These are phyloP conservation scores for Anhinga anhinga DNA, from an alignment of 2,113 vertebrate genomes.

Conservation along the genomic window DNA sequence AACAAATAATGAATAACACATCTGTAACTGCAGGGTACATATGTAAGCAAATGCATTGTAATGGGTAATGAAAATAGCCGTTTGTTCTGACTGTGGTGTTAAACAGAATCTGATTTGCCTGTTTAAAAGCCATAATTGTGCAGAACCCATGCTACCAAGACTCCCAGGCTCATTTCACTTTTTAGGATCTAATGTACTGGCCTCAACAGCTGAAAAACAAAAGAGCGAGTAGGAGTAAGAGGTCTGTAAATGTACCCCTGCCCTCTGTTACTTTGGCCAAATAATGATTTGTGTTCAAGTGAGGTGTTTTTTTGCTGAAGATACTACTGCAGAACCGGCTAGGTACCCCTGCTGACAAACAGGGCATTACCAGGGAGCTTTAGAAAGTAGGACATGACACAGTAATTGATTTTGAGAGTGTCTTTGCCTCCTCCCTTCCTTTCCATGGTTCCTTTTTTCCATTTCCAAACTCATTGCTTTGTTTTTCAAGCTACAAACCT, in stretches of 20 bases:
- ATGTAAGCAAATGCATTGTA: constrained; percentile 63
- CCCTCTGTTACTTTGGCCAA: constrained; percentile 60
- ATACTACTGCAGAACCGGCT: not conserved
- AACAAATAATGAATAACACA: constrained; percentile 51
- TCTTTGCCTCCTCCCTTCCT: not conserved
- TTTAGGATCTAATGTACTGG: constrained; percentile 65
- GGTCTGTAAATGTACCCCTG: not conserved
- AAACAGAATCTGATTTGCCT: constrained; percentile 86
- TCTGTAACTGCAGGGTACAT: constrained; percentile 64
- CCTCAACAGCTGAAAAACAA: constrained; percentile 71
- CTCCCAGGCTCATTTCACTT: constrained; percentile 59
- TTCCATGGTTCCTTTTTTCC: not conserved
- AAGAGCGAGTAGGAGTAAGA: not conserved
- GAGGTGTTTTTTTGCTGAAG: not conserved
- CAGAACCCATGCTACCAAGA: constrained; percentile 74
- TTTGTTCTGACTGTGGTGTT: constrained; percentile 65
- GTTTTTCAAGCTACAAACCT: not conserved
- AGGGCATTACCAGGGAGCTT: not conserved
- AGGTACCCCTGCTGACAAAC: not conserved
- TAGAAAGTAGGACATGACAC: not conserved
- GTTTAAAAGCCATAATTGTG: constrained; percentile 78
- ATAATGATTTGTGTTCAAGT: constrained; percentile 68
- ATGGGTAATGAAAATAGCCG: constrained; percentile 71
- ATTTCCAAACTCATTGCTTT: not conserved
- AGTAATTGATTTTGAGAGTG: not conserved